These are phyloP conservation scores for Tetramorium parvispinum DNA, from an alignment of 1,140 invertebrate species.

Conservation along the genomic window DNA sequence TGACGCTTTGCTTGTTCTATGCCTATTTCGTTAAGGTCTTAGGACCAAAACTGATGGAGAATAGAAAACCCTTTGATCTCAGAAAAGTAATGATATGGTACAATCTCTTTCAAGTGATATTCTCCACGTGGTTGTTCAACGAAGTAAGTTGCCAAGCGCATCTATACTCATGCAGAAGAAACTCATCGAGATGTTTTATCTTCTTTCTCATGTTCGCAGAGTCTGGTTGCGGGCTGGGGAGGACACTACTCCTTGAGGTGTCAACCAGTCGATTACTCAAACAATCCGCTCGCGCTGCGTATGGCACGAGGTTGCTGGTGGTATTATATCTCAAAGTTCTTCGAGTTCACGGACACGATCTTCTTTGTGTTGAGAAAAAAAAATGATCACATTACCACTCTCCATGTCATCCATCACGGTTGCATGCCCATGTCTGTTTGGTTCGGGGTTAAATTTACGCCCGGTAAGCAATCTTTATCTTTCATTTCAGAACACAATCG, in stretches of 20 bases:
- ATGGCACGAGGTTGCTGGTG: slow-evolving; percentile 93
- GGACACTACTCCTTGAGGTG: slow-evolving; percentile 93
- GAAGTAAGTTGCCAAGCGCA: slow-evolving; percentile 88
- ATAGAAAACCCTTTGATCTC: slow-evolving; percentile 94
- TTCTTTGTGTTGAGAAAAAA: slow-evolving; percentile 95
- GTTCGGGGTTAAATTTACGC: slow-evolving; percentile 96
- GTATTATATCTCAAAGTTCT: slow-evolving; percentile 96
- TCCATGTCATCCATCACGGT: slow-evolving; percentile 97
- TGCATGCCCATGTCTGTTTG: slow-evolving; percentile 97
- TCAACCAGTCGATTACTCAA: slow-evolving; percentile 95
- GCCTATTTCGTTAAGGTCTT: slow-evolving; percentile 92
- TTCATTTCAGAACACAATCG: slow-evolving; percentile 4
- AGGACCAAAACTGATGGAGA: slow-evolving; percentile 95
- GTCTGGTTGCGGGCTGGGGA: slow-evolving; percentile 89
- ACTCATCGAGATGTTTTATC: neutral
- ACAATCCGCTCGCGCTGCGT: slow-evolving; percentile 91
- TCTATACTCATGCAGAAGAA: neutral
- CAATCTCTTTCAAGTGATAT: slow-evolving; percentile 94
- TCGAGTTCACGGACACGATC: slow-evolving; percentile 95
- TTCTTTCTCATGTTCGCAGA: slow-evolving; percentile 83
- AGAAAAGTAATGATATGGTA: slow-evolving; percentile 93
- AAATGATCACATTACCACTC: slow-evolving; percentile 92
- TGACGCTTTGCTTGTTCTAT: slow-evolving; percentile 91
- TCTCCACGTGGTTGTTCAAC: slow-evolving; percentile 93
- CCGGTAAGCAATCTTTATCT: slow-evolving; percentile 86